Evolutionary conservation across 2,888 invertebrate genomes (phyloP).

Genomic region (Synanthedon formicaeformis): DNA sequence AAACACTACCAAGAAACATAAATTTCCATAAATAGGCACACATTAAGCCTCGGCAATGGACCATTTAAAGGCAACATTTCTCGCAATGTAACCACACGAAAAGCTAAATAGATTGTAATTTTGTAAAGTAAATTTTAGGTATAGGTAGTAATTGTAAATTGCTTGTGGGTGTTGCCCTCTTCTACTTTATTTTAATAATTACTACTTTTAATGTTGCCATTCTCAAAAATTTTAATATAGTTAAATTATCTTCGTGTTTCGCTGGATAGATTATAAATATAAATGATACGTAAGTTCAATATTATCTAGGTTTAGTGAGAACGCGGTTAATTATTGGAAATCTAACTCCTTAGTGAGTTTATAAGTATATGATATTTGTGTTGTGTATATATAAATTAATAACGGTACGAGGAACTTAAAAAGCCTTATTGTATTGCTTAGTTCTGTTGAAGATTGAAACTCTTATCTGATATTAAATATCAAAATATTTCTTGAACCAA

Average conservation of each 20-base stretch:
- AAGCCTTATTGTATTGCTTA: too few relatives aligned
- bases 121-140: slow-evolving; percentile 13
- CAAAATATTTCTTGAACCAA: too few relatives aligned
- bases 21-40: too few relatives aligned
- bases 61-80: not conserved
- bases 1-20: too few relatives aligned
- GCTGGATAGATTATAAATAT: slow-evolving; percentile 6
- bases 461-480: too few relatives aligned
- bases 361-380: too few relatives aligned
- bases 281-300: slow-evolving; percentile 3
- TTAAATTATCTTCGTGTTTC: slow-evolving; percentile 7
- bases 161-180: slow-evolving; percentile 11
- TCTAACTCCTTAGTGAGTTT: too few relatives aligned
- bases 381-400: too few relatives aligned
- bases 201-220: slow-evolving; percentile 16
- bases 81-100: not conserved
- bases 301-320: slow-evolving; percentile 4
- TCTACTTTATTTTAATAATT: not conserved
- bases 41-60: too few relatives aligned
- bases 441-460: too few relatives aligned
- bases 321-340: not conserved
- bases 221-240: slow-evolving; percentile 18
- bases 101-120: slow-evolving; percentile 13
- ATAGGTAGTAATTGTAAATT: slow-evolving; percentile 1
- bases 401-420: too few relatives aligned